Evolutionary conservation across 1,140 invertebrate genomes (phyloP).

Genomic region (Alviniconcha marisindica): DNA sequence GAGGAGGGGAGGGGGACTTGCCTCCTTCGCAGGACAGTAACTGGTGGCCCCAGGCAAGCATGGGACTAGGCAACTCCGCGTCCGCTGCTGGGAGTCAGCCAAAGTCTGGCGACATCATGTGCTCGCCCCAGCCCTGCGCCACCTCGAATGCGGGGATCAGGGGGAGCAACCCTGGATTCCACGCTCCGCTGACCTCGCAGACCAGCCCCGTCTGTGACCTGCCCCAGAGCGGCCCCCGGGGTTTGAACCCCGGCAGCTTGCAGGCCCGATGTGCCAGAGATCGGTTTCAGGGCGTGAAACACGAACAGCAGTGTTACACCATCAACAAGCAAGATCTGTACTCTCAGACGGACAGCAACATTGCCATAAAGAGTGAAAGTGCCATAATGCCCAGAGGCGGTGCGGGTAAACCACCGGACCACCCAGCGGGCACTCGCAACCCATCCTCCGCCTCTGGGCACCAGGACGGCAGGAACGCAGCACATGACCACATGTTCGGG

Average conservation of each 20-base stretch:
- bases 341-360: background rate
- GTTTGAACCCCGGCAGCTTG: background rate
- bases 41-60: background rate
- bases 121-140: background rate
- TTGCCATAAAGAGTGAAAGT: background rate
- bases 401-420: background rate
- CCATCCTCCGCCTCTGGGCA: background rate
- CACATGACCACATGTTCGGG: background rate
- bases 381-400: background rate
- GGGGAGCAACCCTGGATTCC: background rate
- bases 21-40: background rate
- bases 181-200: background rate
- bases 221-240: background rate
- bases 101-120: background rate
- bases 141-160: background rate
- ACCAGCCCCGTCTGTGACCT: background rate
- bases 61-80: background rate
- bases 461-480: background rate
- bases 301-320: conserved; percentile 7
- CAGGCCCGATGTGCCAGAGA: background rate
- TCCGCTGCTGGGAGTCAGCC: background rate
- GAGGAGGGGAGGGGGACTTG: background rate
- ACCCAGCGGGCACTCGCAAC: background rate
- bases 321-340: conserved; percentile 27
- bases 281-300: background rate